Percentiles rank a stretch among this genome's conserved stretches.
Conservation (phyloP, 2,888 invertebrate species). For the Gymnosoma rotundatum region DNA sequence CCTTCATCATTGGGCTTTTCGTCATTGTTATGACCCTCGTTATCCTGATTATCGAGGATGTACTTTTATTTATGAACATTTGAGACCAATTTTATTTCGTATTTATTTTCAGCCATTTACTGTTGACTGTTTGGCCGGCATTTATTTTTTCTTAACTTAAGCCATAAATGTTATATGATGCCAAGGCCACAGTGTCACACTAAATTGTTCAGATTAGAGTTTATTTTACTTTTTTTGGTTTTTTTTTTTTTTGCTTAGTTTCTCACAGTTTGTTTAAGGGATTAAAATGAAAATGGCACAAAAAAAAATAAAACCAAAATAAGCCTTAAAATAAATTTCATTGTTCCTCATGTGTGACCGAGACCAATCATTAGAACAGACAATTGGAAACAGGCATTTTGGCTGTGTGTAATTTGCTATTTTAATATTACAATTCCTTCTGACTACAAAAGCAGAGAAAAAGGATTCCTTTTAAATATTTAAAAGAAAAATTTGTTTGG, state of each 20-base stretch:
- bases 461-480: slow-evolving; percentile 23
- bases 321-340: slow-evolving; percentile 8
- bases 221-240: slow-evolving; percentile 4
- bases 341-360: slow-evolving; percentile 53
- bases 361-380: slow-evolving; percentile 54
- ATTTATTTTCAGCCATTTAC: slow-evolving; percentile 3
- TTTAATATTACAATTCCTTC: neutral
- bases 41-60: slow-evolving; percentile 21
- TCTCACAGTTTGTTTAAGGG: neutral
- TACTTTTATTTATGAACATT: slow-evolving; percentile 47
- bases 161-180: slow-evolving; percentile 35
- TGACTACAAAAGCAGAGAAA: slow-evolving; percentile 1
- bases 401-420: slow-evolving; percentile 28
- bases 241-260: too few species aligned
- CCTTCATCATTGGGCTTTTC: neutral
- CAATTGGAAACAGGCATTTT: slow-evolving; percentile 6
- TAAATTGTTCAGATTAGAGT: slow-evolving; percentile 60
- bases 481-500: slow-evolving; percentile 1
- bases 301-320: slow-evolving; percentile 4
- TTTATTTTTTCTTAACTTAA: slow-evolving; percentile 24
- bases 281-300: slow-evolving; percentile 20
- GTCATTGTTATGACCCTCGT: slow-evolving; percentile 13
- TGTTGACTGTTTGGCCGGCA: slow-evolving; percentile 31
- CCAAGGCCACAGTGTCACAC: slow-evolving; percentile 58
- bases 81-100: slow-evolving; percentile 27